A percentile compares a stretch with the other conserved stretches of the same genome.
phyloP scores from a whole-genome alignment of 1,140 invertebrate genomes.

The Danaus melanippus region DNA sequence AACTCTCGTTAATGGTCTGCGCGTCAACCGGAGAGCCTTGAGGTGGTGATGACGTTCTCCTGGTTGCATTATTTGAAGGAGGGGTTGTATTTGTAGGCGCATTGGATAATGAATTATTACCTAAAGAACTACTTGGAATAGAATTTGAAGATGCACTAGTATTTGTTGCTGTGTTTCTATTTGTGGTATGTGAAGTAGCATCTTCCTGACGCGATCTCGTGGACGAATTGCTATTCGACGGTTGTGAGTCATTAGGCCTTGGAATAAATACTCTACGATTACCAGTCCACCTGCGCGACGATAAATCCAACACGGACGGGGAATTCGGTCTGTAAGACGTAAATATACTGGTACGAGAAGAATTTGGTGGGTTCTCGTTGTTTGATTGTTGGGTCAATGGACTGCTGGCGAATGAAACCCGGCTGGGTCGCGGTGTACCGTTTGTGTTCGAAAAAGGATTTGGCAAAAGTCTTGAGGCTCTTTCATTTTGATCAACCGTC shows the following conservation, averaged over 20 bases:
- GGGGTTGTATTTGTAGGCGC: too few relatives aligned
- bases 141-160: conserved; percentile 37
- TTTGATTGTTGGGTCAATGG: conserved; percentile 15
- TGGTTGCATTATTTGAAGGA: too few relatives aligned
- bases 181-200: conserved; percentile 21
- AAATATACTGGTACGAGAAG: conserved; percentile 54
- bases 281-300: conserved; percentile 25
- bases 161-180: conserved; percentile 26
- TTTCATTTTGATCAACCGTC: conserved; percentile 38
- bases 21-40: conserved; percentile 38
- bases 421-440: conserved; percentile 20
- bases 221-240: conserved; percentile 14
- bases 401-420: conserved; percentile 28
- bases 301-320: conserved; percentile 25
- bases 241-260: conserved; percentile 18
- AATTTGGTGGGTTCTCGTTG: conserved; percentile 25
- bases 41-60: too few relatives aligned
- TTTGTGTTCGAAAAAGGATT: conserved; percentile 54
- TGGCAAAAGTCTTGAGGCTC: conserved; percentile 44
- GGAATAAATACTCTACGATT: conserved; percentile 19
- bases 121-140: conserved; percentile 1
- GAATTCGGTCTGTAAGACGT: conserved; percentile 36
- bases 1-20: conserved; percentile 56
- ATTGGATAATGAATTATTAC: too few relatives aligned
- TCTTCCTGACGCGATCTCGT: conserved; percentile 15